A percentile compares a stretch with the other conserved stretches of the same genome.
phyloP scores from a whole-genome alignment of 2,113 vertebrate species.

The Siniperca chuatsi region DNA sequence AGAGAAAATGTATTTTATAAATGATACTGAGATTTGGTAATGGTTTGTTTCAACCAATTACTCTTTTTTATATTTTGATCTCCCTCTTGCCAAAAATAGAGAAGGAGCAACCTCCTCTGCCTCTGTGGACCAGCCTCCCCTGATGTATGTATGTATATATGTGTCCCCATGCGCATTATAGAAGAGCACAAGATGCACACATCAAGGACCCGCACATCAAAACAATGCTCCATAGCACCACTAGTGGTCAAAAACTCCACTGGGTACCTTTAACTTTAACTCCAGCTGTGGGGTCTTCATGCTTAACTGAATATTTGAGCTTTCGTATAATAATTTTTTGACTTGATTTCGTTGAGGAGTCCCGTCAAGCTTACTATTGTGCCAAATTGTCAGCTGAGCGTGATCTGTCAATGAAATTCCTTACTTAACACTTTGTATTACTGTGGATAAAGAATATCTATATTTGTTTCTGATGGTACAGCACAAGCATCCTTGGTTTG shows the following conservation, averaged over 20 bases:
- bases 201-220: background rate
- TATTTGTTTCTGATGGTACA: conserved; percentile 16
- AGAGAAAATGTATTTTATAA: no score
- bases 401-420: conserved; percentile 10
- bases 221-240: background rate
- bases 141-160: no score
- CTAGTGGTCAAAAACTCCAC: background rate
- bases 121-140: no score
- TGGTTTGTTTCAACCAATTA: no score
- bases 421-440: conserved; percentile 12
- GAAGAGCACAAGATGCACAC: background rate
- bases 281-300: background rate
- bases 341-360: background rate
- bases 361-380: background rate
- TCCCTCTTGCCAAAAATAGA: no score
- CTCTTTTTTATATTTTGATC: no score
- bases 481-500: background rate
- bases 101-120: no score
- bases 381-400: conserved; percentile 12
- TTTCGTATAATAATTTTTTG: background rate
- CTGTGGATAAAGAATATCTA: conserved; percentile 15
- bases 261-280: conserved; percentile 1
- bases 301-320: conserved; percentile 11
- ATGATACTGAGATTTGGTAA: no score
- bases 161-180: background rate